A percentile compares a stretch with the other conserved stretches of the same genome.
These are phyloP conservation scores for Serinus canaria DNA, from an alignment of 2,113 vertebrate genomes.

Conservation along the genomic window DNA sequence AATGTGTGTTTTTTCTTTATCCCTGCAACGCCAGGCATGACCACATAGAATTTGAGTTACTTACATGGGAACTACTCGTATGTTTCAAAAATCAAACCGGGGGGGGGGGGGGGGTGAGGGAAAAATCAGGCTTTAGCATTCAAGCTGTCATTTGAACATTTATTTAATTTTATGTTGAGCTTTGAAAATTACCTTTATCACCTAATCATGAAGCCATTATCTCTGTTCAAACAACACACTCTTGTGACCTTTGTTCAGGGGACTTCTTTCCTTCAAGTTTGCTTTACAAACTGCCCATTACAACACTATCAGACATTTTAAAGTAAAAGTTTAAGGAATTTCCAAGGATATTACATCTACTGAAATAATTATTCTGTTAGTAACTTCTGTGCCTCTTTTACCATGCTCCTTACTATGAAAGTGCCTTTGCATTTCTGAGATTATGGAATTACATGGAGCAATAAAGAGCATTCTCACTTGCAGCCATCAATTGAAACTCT, in stretches of 20 bases:
- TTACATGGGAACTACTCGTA: neutral
- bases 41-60: neutral
- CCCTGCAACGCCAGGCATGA: fast-evolving
- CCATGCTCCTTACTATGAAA: neutral
- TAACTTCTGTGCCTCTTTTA: neutral
- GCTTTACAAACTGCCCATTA: neutral
- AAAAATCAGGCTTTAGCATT: neutral
- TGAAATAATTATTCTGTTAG: neutral
- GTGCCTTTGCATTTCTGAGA: neutral
- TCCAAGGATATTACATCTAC: neutral
- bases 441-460: fast-evolving
- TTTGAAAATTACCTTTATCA: neutral
- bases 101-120: fast-evolving
- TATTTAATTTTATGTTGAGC: neutral
- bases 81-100: neutral
- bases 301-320: neutral
- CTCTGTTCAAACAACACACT: neutral
- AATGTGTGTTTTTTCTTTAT: neutral
- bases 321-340: neutral
- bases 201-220: neutral
- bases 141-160: neutral
- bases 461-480: neutral
- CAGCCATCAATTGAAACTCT: neutral
- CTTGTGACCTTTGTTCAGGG: neutral
- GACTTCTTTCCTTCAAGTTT: neutral